A percentile compares a stretch with the other conserved stretches of the same genome.
phyloP scores from a whole-genome alignment of 1,140 invertebrate species.

The Drosophila oshimai region DNA sequence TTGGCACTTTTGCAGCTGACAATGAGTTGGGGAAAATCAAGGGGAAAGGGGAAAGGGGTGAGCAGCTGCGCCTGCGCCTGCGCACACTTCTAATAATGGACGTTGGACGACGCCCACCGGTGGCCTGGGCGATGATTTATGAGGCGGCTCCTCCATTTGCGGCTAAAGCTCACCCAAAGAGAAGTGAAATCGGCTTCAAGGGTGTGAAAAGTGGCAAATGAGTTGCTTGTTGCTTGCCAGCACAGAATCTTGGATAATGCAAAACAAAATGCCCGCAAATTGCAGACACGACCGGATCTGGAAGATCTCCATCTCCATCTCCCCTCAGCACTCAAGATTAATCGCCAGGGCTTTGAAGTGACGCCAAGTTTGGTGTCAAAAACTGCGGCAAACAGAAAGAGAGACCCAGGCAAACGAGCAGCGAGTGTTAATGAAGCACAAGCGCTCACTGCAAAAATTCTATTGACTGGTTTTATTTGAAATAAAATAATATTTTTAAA shows the following conservation, averaged over 20 bases:
- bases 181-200: conserved; percentile 30
- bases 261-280: conserved; percentile 62
- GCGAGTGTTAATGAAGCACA: conserved; percentile 63
- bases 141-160: conserved; percentile 59
- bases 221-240: conserved; percentile 29
- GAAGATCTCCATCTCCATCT: conserved; percentile 1
- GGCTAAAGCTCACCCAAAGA: conserved; percentile 11
- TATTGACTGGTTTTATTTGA: not conserved
- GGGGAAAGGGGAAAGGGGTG: not conserved
- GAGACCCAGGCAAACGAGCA: conserved; percentile 4
- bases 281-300: conserved; percentile 47
- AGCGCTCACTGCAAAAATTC: conserved; percentile 1
- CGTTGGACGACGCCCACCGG: conserved; percentile 66
- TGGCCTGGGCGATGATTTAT: conserved; percentile 67
- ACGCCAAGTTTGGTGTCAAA: conserved; percentile 51
- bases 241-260: conserved; percentile 43
- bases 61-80: conserved; percentile 55
- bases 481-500: no score
- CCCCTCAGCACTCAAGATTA: conserved; percentile 46
- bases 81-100: conserved; percentile 71
- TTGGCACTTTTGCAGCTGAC: conserved; percentile 53
- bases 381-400: conserved; percentile 43
- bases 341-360: conserved; percentile 59
- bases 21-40: conserved; percentile 55
- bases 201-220: conserved; percentile 64